Evolutionary conservation across 2,797 vertebrate genomes (phyloP).

Genomic region (Rhabdophis nuchalis): DNA sequence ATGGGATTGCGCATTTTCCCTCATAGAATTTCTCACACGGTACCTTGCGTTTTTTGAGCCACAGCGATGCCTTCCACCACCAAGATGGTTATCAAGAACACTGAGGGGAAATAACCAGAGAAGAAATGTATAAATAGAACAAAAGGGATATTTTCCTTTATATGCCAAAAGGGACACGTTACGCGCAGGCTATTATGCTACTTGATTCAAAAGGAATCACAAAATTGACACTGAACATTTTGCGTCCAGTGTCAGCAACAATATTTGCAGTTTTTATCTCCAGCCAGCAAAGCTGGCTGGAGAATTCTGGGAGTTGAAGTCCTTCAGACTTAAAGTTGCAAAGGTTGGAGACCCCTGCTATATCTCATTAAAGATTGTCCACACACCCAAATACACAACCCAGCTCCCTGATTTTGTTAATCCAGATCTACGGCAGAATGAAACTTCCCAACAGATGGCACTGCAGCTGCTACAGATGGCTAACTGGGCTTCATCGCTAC

Average conservation of each 20-base stretch:
- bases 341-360: not conserved
- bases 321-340: no score
- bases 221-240: not conserved
- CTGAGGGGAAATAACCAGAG: conserved; percentile 83
- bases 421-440: conserved; percentile 35
- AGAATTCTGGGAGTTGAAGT: no score
- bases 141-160: not conserved
- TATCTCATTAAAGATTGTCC: conserved; percentile 27
- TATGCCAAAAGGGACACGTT: not conserved
- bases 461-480: conserved; percentile 25
- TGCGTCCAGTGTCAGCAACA: not conserved
- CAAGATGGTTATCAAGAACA: conserved; percentile 79
- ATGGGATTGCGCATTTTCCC: not conserved
- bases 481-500: conserved; percentile 7
- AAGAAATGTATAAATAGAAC: conserved; percentile 39
- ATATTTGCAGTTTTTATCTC: not conserved
- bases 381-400: not conserved
- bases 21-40: conserved; percentile 3
- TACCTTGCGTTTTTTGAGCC: conserved; percentile 95
- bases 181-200: not conserved
- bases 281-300: no score
- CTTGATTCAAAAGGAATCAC: not conserved
- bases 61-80: conserved; percentile 91
- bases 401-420: conserved; percentile 33
- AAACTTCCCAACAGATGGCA: conserved; percentile 18